Conservation (phyloP, 2,888 invertebrate genomes). For the Lochmaea capreae region DNA sequence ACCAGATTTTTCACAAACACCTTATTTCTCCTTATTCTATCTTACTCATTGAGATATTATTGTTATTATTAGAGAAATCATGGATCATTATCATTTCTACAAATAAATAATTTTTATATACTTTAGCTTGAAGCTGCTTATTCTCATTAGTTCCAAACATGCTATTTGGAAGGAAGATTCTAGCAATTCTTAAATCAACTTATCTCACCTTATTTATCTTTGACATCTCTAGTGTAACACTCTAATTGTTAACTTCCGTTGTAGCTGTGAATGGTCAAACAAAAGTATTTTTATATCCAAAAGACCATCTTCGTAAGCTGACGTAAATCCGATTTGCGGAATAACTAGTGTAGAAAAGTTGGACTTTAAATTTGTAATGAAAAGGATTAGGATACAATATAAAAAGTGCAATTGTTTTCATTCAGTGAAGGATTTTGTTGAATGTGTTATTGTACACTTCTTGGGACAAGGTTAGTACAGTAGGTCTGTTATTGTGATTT, state of each 20-base stretch:
- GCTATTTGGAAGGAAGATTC: background rate
- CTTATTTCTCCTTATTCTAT: too few relatives aligned
- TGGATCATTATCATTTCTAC: too few relatives aligned
- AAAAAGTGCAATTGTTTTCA: conserved; percentile 32
- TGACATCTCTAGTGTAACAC: background rate
- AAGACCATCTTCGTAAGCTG: conserved; percentile 29
- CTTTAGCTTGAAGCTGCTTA: background rate
- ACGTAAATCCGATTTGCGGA: conserved; percentile 41
- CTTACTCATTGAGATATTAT: too few relatives aligned
- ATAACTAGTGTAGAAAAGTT: conserved; percentile 43
- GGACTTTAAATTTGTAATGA: conserved; percentile 38
- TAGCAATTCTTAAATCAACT: background rate
- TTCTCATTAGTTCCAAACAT: background rate
- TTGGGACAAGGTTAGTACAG: background rate
- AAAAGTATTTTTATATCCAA: conserved; percentile 18
- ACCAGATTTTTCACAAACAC: too few relatives aligned
- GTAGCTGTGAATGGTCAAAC: background rate
- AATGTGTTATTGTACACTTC: background rate
- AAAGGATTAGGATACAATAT: conserved; percentile 33
- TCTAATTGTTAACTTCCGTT: conserved; percentile 15
- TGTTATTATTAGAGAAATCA: too few relatives aligned
- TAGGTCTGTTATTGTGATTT: background rate
- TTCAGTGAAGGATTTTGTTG: conserved; percentile 25
- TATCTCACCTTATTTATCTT: background rate
- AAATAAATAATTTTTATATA: too few relatives aligned